phyloP scores from a whole-genome alignment of 2,888 invertebrate genomes.

The Ecliptopera silaceata region DNA sequence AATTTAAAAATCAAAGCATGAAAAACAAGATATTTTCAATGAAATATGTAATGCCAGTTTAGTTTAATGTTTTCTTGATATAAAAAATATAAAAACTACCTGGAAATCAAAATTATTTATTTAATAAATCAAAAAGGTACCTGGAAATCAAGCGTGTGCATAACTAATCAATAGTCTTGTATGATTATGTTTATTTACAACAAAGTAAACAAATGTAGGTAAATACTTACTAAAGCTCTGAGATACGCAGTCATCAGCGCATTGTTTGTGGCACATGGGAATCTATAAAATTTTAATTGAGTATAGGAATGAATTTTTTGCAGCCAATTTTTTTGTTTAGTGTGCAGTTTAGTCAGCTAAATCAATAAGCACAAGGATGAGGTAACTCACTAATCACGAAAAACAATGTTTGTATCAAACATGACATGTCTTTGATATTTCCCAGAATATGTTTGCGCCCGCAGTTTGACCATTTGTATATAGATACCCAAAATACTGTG shows the following conservation, averaged over 20 bases:
- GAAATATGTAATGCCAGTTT: no score
- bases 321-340: conserved; percentile 7
- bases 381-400: not conserved
- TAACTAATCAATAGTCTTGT: not conserved
- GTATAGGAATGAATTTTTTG: conserved; percentile 2
- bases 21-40: no score
- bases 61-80: no score
- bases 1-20: no score
- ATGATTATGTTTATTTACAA: not conserved
- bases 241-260: not conserved
- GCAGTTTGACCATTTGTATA: not conserved
- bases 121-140: no score
- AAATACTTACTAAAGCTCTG: no score
- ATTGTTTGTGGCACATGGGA: conserved; percentile 15
- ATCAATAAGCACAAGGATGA: conserved; percentile 3
- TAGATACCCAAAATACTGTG: no score
- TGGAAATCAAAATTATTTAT: no score
- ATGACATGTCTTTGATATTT: not conserved
- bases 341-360: not conserved
- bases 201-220: not conserved
- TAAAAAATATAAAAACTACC: no score
- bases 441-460: not conserved
- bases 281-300: not conserved
- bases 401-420: not conserved
- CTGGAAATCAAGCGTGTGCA: not conserved